A percentile compares a stretch with the other conserved stretches of the same genome.
These are phyloP conservation scores for Montipora cactus DNA, from an alignment of 64 coral and sea anemone genomes.

Conservation along the genomic window DNA sequence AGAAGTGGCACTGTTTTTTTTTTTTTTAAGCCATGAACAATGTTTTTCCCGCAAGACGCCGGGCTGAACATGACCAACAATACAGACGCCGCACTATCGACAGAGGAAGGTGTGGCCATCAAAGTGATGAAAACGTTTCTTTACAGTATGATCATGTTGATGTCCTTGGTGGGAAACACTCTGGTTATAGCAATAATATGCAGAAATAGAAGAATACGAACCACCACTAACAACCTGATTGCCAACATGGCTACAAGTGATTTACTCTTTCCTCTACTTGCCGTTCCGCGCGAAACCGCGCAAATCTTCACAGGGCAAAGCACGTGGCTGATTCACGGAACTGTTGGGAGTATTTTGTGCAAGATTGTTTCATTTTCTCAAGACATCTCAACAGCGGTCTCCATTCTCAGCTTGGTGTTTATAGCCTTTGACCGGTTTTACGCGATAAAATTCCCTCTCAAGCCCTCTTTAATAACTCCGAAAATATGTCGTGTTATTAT, in stretches of 20 bases:
- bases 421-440: slow-evolving; percentile 81
- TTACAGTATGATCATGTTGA: slow-evolving; percentile 67
- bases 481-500: slow-evolving; percentile 56
- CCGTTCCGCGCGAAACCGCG: slow-evolving; percentile 49
- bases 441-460: slow-evolving; percentile 62
- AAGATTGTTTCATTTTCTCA: slow-evolving; percentile 62
- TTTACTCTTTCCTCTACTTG: slow-evolving; percentile 48
- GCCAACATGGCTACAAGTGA: slow-evolving; percentile 79
- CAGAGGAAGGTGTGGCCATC: background rate
- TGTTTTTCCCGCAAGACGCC: background rate
- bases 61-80: background rate
- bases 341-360: slow-evolving; percentile 58
- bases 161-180: slow-evolving; percentile 58
- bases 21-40: background rate
- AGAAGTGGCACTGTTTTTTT: background rate
- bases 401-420: slow-evolving; percentile 66
- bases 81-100: background rate
- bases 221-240: slow-evolving; percentile 75
- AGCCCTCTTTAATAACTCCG: slow-evolving; percentile 28
- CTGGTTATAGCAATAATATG: slow-evolving; percentile 61
- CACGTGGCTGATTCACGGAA: slow-evolving; percentile 55
- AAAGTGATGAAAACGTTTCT: slow-evolving; percentile 50
- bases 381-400: slow-evolving; percentile 71
- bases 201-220: slow-evolving; percentile 62
- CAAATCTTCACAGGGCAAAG: slow-evolving; percentile 26